Evolutionary conservation across 2,113 vertebrate genomes (phyloP), one percentile per base, ranked within the genome.

Genomic region (Asarcornis scutulata): DNA sequence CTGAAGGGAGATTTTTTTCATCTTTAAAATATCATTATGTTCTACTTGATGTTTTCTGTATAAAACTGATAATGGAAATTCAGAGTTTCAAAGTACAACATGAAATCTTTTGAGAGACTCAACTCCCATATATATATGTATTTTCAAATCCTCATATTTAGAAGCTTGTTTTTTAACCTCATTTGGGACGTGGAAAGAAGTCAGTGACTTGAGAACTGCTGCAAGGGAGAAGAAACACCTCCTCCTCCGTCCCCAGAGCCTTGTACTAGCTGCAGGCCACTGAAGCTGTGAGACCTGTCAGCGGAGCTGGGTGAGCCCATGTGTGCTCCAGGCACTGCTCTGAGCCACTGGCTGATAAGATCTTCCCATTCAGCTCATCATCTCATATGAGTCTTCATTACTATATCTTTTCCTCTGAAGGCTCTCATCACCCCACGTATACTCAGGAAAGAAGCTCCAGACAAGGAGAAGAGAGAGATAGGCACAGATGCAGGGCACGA

Each of bases 241-340:
- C 44, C 11, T 44, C 17, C 44, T 44, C 44, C 44, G 4, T 27
- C 32, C 29, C 26, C 1, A 7, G 44, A 31, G 62, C 20, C 8
- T 1, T 1, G 0, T 0, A 0, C 32, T 34, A 58, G 29, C 53
- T 36, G 86, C 50, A 77, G 93, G 42, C 11, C 68, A 38, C 15
- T 27, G 38, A 62, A 62, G 36, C 40, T 7, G 20, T 5, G 15
- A n/a, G 32, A 77, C 38, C 44, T 0, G 0, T 66, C 32, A 56
- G 79, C 4, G 0, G 13, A 32, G 69, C 60, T 52, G 58, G 38
- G 3, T 22, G 59, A 69, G 63, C 34, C 75, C 56, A 38, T 1
- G 2, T 8, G 60, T 0, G 17, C 69, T 67, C 5, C 0, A 40
- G 50, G 84, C 2, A 1, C 26, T 0, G 7, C 75, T 73, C 21